Conservation (phyloP, 2,113 vertebrate genomes). For the Amphilophus citrinellus region DNA sequence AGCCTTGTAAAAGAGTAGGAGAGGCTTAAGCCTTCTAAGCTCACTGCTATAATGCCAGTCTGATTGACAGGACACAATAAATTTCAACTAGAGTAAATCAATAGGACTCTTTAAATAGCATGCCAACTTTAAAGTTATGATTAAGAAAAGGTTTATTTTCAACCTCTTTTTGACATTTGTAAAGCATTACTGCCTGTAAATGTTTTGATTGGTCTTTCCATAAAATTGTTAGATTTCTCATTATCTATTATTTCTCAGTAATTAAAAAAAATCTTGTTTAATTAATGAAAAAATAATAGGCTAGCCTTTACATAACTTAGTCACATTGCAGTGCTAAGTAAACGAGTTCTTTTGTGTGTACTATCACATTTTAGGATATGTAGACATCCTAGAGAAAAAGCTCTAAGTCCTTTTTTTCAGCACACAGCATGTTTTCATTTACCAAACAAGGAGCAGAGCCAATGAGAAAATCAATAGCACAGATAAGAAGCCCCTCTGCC, state of each 20-base stretch:
- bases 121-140: not conserved
- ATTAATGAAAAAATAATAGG: not conserved
- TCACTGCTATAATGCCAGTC: slow-evolving; percentile 17
- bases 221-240: not conserved
- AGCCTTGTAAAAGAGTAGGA: slow-evolving; percentile 1
- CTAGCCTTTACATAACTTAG: slow-evolving; percentile 18
- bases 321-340: not conserved
- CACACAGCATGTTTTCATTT: slow-evolving; percentile 80
- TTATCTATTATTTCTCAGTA: not conserved
- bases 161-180: not conserved
- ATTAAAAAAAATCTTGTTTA: not conserved
- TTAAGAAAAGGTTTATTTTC: not conserved
- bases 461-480: slow-evolving; percentile 80
- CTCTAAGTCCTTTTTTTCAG: slow-evolving; percentile 49
- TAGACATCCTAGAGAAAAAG: slow-evolving; percentile 52
- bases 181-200: not conserved
- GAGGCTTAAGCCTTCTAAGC: not conserved
- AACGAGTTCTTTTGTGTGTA: slow-evolving; percentile 11
- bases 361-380: slow-evolving; percentile 42
- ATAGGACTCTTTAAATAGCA: not conserved
- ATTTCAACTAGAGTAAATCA: not conserved
- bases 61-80: slow-evolving; percentile 7
- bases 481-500: slow-evolving; percentile 76
- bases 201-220: not conserved
- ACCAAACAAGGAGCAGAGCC: slow-evolving; percentile 74